These are phyloP conservation scores for Synanthedon myopaeformis DNA, from an alignment of 2,888 invertebrate genomes.

Conservation along the genomic window DNA sequence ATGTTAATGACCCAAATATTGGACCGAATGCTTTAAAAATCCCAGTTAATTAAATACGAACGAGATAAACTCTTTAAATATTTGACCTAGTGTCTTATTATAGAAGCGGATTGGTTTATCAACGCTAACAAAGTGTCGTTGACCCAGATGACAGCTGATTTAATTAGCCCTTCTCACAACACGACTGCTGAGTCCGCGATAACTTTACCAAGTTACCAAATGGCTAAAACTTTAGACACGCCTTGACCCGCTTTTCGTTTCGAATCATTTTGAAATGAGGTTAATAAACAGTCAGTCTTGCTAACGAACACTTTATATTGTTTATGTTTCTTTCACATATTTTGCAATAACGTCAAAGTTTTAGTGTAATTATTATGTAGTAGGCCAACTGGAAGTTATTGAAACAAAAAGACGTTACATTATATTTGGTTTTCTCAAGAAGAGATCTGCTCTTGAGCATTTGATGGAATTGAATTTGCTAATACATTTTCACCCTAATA, in stretches of 20 bases:
- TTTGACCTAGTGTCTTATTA: conserved; percentile 15
- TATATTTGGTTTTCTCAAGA: too few species aligned
- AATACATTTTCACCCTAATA: too few species aligned
- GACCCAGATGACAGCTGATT: conserved; percentile 38
- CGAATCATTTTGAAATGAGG: conserved; percentile 27
- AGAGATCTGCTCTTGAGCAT: too few species aligned
- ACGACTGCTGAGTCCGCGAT: conserved; percentile 24
- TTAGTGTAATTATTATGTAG: too few species aligned
- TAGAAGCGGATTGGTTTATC: conserved; percentile 23
- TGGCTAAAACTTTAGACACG: conserved; percentile 24
- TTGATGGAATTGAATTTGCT: too few species aligned
- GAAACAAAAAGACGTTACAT: too few species aligned
- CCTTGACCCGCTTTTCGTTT: conserved; percentile 43
- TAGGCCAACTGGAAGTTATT: too few species aligned
- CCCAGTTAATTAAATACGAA: not conserved
- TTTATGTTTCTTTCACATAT: conserved; percentile 2
- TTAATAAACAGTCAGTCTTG: conserved; percentile 15
- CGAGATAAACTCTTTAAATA: conserved; percentile 1
- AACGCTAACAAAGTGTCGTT: conserved; percentile 47
- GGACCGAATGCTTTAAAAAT: not conserved
- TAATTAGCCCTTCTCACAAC: conserved; percentile 42
- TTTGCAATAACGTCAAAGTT: not conserved
- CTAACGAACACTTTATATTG: conserved; percentile 7
- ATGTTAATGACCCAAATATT: conserved; percentile 58
- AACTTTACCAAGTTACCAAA: conserved; percentile 12